phyloP scores from a whole-genome alignment of 2,797 vertebrate species.

The Vespertilio murinus region DNA sequence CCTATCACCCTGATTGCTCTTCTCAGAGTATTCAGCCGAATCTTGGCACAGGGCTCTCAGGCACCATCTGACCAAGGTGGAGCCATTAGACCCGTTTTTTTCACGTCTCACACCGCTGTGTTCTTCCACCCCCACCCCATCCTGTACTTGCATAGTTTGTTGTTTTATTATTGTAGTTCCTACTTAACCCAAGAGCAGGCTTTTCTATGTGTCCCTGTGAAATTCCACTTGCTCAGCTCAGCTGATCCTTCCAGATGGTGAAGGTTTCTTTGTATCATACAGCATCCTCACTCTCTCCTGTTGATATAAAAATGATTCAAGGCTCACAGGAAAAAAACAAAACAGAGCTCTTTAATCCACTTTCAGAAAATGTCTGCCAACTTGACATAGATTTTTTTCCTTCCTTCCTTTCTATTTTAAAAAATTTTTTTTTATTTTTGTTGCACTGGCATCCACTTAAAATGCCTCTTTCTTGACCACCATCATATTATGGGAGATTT shows the following conservation, averaged over 20 bases:
- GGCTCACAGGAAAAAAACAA: not conserved
- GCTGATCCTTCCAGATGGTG: not conserved
- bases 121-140: not conserved
- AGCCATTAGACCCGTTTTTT: not conserved
- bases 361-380: conserved; percentile 17
- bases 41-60: not conserved
- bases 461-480: not conserved
- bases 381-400: not conserved
- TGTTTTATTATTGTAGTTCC: conserved; percentile 25
- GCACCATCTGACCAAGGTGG: not conserved
- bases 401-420: not conserved
- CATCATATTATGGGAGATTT: not conserved
- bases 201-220: not conserved
- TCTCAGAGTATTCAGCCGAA: not conserved
- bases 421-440: not conserved
- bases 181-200: not conserved
- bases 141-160: not conserved
- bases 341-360: not conserved
- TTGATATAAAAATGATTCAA: not conserved
- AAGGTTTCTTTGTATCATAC: not conserved
- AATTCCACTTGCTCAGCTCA: not conserved
- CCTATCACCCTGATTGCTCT: not conserved
- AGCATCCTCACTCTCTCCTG: not conserved
- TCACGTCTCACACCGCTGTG: not conserved
- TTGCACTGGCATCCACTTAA: not conserved